Conservation (phyloP, 1,140 invertebrate species). For the Mercenaria mercenaria region DNA sequence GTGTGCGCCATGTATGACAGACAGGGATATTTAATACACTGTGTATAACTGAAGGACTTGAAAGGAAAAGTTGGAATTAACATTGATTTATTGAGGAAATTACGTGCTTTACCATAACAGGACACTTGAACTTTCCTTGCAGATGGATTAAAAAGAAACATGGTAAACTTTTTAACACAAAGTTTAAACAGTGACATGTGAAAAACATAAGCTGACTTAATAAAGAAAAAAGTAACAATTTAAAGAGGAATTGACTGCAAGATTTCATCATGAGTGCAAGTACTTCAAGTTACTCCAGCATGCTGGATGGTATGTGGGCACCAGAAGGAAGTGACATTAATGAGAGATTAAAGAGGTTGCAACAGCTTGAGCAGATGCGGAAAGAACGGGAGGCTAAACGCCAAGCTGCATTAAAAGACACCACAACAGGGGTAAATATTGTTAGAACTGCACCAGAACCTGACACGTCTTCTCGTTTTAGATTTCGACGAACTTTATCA, state of each 20-base stretch:
- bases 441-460: slow-evolving; percentile 3
- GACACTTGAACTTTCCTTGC: neutral
- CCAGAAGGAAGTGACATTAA: slow-evolving; percentile 63
- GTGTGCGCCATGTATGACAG: neutral
- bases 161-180: too few relatives aligned
- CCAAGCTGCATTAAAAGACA: slow-evolving; percentile 1
- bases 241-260: too few relatives aligned
- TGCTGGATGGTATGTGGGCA: slow-evolving; percentile 45
- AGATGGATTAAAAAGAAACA: too few relatives aligned
- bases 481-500: slow-evolving; percentile 18
- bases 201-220: too few relatives aligned
- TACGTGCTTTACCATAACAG: neutral
- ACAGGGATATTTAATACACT: too few relatives aligned
- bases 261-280: neutral
- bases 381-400: slow-evolving; percentile 57
- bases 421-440: neutral
- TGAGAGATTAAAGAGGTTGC: slow-evolving; percentile 57
- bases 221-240: too few relatives aligned
- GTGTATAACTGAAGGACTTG: neutral
- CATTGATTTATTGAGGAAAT: neutral
- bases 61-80: neutral
- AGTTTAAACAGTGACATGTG: too few relatives aligned
- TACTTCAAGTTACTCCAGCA: slow-evolving; percentile 23
- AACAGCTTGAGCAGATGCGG: slow-evolving; percentile 68
- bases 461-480: neutral